Base-by-base conservation (phyloP, 2,113 vertebrate genomes). In the Otis tarda region DNA sequence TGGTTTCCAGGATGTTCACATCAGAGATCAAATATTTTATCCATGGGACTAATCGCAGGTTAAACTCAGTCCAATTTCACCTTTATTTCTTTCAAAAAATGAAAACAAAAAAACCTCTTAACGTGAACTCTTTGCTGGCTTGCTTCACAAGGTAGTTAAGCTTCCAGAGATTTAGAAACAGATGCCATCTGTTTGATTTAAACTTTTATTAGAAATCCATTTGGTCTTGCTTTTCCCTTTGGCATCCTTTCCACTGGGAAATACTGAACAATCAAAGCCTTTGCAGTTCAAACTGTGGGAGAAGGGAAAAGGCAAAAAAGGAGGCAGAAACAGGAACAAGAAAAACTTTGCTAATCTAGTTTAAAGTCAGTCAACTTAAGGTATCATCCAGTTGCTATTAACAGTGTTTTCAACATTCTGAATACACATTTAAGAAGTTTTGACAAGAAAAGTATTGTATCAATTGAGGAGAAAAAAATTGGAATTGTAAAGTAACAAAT, bases 281-380 rank as follows among this genome's bases (percentile, higher is more conserved):
- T 86, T 87, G 87, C 91, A 91, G 83, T 89, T 92, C 84, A 96
- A 94, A 95, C 94, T 84, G 90, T 77, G 92, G 67, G 67, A 95
- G 56, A 95, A 90, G 64, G 88, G 69, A 96, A 94, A 89, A 97
- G 61, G 86, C 92, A 96, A 96, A 96, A 97, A 87, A 82, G 81
- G 89, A 95, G 81, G 87, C 87, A 95, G 95, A 94, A 93, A 71
- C 81, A 91, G 89, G 91, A 95, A 92, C 60, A 96, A 73, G 91
- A 84, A 57, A 61, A 94, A 53, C 65, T 64, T 43, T 17, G 7
- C 88, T 93, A 93, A 86, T 37, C 77, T 77, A 87, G 41, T 45
- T 75, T 45, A 76, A 47, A 1, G 0, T 83, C 64, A 82, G 56
- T 83, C 41, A 93, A 90, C 45, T 93, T 49, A 91, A 95, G 87